These are phyloP conservation scores for Hippocampus barbouri DNA, from an alignment of 2,113 vertebrate species.

Conservation along the genomic window DNA sequence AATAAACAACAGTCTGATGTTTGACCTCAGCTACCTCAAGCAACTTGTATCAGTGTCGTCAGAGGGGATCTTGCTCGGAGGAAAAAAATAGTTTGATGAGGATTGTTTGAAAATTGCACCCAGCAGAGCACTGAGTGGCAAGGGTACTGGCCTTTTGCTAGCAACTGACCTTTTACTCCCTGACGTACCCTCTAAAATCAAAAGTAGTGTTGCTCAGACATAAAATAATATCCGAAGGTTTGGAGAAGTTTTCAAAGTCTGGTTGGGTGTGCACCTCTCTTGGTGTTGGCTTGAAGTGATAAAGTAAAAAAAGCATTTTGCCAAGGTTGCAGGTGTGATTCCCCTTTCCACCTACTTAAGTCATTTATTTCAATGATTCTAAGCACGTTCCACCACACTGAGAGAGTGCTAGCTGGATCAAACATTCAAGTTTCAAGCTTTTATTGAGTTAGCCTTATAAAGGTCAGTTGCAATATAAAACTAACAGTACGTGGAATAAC, in stretches of 20 bases:
- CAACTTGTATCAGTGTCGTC: not conserved
- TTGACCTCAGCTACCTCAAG: not conserved
- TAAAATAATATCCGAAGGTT: not conserved
- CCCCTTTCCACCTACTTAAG: no score
- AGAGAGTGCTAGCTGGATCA: not conserved
- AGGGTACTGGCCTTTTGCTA: not conserved
- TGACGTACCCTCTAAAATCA: not conserved
- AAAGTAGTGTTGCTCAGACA: not conserved
- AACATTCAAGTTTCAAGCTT: slow-evolving; percentile 1
- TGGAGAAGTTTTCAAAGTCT: not conserved
- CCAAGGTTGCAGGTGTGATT: no score
- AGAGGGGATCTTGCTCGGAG: not conserved
- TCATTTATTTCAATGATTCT: not conserved
- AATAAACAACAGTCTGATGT: not conserved
- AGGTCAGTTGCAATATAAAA: not conserved
- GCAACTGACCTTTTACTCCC: not conserved
- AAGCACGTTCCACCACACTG: not conserved
- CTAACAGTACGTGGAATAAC: not conserved
- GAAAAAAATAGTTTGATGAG: not conserved
- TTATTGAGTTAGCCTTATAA: not conserved
- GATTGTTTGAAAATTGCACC: not conserved
- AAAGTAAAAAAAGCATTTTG: no score
- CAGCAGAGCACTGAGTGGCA: not conserved
- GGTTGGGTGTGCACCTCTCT: not conserved
- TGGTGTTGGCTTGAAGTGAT: not conserved